Conservation (phyloP, 1,140 invertebrate genomes). For the Brachystomella parvula region DNA sequence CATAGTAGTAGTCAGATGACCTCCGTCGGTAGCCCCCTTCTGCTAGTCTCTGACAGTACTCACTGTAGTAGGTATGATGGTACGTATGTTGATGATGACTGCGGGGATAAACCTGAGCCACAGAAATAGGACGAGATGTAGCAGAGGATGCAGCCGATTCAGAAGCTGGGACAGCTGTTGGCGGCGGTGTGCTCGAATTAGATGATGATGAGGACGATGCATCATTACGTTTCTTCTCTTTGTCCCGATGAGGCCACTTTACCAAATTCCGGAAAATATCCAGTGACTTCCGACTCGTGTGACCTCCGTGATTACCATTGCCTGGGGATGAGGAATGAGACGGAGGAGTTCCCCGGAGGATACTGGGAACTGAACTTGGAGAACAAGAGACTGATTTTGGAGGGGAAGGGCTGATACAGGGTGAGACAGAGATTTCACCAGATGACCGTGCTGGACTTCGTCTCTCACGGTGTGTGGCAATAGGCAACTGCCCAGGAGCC, state of each 20-base stretch:
- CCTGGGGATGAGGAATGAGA: background rate
- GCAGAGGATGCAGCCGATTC: background rate
- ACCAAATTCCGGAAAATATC: constrained; percentile 30
- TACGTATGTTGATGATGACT: constrained; percentile 3
- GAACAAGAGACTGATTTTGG: background rate
- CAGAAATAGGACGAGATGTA: background rate
- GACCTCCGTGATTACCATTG: constrained; percentile 11
- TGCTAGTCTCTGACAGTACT: constrained; percentile 3
- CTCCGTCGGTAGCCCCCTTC: background rate
- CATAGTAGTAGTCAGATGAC: too few relatives aligned
- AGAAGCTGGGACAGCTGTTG: too few relatives aligned
- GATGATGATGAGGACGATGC: background rate
- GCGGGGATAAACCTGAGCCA: background rate
- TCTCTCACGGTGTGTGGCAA: background rate
- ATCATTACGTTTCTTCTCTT: constrained; percentile 10
- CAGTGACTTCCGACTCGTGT: constrained; percentile 21
- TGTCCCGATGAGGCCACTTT: constrained; percentile 28
- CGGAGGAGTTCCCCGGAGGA: background rate
- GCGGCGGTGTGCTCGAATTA: background rate
- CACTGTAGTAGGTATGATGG: background rate
- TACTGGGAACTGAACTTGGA: background rate
- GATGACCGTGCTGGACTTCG: background rate
- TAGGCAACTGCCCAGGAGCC: background rate
- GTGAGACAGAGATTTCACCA: background rate
- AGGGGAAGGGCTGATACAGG: background rate